These are phyloP conservation scores for Plagiodera versicolora DNA, from an alignment of 2,888 invertebrate species.

Conservation along the genomic window DNA sequence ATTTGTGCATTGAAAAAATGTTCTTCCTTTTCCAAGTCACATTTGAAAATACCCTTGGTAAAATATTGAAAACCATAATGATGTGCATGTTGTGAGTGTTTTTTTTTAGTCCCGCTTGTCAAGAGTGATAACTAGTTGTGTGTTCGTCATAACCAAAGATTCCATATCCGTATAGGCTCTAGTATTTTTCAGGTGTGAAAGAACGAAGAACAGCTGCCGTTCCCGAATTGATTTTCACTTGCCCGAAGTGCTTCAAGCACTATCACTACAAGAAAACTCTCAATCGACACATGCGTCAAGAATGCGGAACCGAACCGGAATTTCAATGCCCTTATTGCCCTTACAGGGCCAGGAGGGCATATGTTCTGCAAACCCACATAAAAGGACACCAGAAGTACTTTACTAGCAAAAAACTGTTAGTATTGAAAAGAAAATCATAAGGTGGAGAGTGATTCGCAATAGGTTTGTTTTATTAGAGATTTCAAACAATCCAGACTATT, in stretches of 20 bases:
- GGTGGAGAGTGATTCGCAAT: too few species aligned
- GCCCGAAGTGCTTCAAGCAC: not conserved
- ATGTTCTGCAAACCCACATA: slow-evolving; percentile 54
- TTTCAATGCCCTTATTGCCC: slow-evolving; percentile 63
- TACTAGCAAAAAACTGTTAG: not conserved
- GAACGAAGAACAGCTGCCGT: not conserved
- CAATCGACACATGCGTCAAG: slow-evolving; percentile 33
- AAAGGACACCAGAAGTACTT: slow-evolving; percentile 43
- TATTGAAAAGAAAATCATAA: too few species aligned
- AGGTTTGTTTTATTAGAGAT: too few species aligned
- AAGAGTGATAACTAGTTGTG: not conserved
- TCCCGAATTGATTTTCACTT: not conserved
- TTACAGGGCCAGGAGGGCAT: slow-evolving; percentile 66
- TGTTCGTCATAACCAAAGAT: not conserved
- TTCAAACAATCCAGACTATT: too few species aligned
- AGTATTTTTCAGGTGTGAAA: not conserved
- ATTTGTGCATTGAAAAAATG: too few species aligned
- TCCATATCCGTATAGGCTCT: not conserved
- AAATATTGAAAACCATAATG: too few species aligned
- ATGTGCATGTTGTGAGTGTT: not conserved
- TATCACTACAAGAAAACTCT: slow-evolving; percentile 62
- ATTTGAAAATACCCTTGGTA: too few species aligned
- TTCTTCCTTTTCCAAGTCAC: too few species aligned
- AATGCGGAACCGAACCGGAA: slow-evolving; percentile 12
- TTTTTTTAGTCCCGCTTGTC: not conserved